Base-by-base conservation (phyloP, 2,888 invertebrate genomes). In the Neuroscelio doddi region DNA sequence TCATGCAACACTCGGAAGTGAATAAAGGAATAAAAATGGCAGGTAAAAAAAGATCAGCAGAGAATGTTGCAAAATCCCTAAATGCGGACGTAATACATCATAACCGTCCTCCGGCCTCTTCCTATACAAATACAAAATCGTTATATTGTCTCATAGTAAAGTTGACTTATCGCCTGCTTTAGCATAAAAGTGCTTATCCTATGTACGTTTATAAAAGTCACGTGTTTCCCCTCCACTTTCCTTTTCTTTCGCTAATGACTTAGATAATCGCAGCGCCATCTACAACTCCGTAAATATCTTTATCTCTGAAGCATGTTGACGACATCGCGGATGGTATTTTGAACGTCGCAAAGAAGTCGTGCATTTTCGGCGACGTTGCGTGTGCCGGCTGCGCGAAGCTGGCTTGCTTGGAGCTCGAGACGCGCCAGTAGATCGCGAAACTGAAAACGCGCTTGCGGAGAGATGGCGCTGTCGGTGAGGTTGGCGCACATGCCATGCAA, bases 361-460 rank as follows among this genome's bases (percentile, higher is more conserved):
- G 90, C 87, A 84, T 88, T 90, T 82, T 92, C 92, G 59, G 90
- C 86, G 46, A 89, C 88, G 81, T 92, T 92, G 74, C 91, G 88
- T 53, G 89, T 89, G 52, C 91, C 90, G 3, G 91, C 91, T 36
- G 91, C 89, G 51, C 92, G 86, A 68, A 93, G 82, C 74, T 89
- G 89, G 68, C 90, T 87, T 24, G 90, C 91, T 79, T 92, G 91
- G 9, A 87, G 86, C 80, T 93, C 93, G 47, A 93, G 86, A 39
- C 91, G 87, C 1, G 89, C 89, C 17, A 93, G 87, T 64, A 93
- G 84, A 82, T 93, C 92, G 34, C 94, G 90, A 80, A 95, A 93
- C 75, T 95, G 93, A 85, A 96, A 95, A 79, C 96, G 93, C 45
- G 93, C 91, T 80, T 95, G 94, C 12, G 95, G 93, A 8, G 94